A percentile compares a stretch with the other conserved stretches of the same genome.
Evolutionary conservation across 2,113 vertebrate species (phyloP).

Genomic region (Lucifuga dentata): DNA sequence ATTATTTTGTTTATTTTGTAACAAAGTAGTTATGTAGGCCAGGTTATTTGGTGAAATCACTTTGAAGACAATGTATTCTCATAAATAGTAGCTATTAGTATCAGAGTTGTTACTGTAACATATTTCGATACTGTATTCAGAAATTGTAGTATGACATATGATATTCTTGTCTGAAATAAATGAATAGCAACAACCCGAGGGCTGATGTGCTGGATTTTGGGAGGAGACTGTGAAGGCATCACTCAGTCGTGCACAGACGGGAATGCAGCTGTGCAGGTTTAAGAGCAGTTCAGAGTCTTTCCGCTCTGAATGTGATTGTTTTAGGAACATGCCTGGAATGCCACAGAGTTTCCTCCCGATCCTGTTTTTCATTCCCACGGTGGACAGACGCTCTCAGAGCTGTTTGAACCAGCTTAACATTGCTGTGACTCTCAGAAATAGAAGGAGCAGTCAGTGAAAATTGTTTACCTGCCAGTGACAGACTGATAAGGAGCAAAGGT

Average conservation of each 20-base stretch:
- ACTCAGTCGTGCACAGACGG: constrained; percentile 21
- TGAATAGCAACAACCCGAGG: too few species aligned
- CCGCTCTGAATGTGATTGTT: constrained; percentile 36
- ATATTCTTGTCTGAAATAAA: too few species aligned
- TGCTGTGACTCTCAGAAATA: background rate
- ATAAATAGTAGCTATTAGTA: too few species aligned
- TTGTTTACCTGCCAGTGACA: constrained; percentile 76
- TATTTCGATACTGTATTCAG: too few species aligned
- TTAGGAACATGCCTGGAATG: constrained; percentile 54
- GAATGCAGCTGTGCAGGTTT: constrained; percentile 71
- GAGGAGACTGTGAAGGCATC: constrained; percentile 58
- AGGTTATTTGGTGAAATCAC: too few species aligned
- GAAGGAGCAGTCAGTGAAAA: constrained; percentile 10
- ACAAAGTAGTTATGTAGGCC: too few species aligned
- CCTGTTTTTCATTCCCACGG: constrained; percentile 3
- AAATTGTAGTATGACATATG: too few species aligned
- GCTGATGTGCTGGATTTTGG: background rate
- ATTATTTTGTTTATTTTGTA: too few species aligned
- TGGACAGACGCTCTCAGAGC: constrained; percentile 6
- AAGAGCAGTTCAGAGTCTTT: constrained; percentile 20
- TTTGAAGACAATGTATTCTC: too few species aligned
- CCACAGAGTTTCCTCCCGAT: background rate
- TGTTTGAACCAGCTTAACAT: constrained; percentile 6
- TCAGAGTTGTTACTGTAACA: too few species aligned
- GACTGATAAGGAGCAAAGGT: constrained; percentile 47